Percentiles rank a stretch among this genome's conserved stretches.
These are phyloP conservation scores for Amiota minor DNA, from an alignment of 2,888 invertebrate genomes.

Conservation along the genomic window DNA sequence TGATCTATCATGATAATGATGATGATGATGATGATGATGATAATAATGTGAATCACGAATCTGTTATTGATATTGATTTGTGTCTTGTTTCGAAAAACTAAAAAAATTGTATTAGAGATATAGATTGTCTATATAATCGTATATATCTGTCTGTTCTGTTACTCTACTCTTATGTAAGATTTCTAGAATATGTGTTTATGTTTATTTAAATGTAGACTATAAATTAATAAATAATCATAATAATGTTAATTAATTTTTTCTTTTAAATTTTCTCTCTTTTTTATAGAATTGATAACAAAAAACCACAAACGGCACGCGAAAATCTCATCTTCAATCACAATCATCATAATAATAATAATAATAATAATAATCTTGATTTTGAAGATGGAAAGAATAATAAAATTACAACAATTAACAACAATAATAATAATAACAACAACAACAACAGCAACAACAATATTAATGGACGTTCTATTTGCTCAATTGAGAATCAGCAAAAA, in stretches of 20 bases:
- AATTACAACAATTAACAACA: conserved; percentile 55
- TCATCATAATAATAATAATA: conserved; percentile 52
- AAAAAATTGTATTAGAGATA: too few species aligned
- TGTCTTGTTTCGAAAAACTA: too few species aligned
- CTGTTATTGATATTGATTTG: too few species aligned
- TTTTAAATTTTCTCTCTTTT: conserved; percentile 44
- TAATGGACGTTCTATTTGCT: conserved; percentile 51
- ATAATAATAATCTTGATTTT: conserved; percentile 39
- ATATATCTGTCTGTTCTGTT: too few species aligned
- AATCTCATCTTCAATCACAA: conserved; percentile 70
- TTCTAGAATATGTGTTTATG: too few species aligned
- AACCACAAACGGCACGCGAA: conserved; percentile 70
- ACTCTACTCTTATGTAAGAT: too few species aligned
- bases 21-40: too few species aligned
- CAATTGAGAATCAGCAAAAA: conserved; percentile 58
- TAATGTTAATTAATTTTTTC: conserved; percentile 40
- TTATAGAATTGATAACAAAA: conserved; percentile 67
- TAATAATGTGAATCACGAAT: too few species aligned
- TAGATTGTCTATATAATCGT: too few species aligned
- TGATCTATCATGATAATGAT: too few species aligned
- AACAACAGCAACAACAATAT: conserved; percentile 33
- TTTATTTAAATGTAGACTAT: background rate
- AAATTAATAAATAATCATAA: background rate
- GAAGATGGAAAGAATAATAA: conserved; percentile 40
- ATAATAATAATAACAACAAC: conserved; percentile 28